These are phyloP conservation scores for Synanceia verrucosa DNA, from an alignment of 2,797 vertebrate species.

Conservation along the genomic window DNA sequence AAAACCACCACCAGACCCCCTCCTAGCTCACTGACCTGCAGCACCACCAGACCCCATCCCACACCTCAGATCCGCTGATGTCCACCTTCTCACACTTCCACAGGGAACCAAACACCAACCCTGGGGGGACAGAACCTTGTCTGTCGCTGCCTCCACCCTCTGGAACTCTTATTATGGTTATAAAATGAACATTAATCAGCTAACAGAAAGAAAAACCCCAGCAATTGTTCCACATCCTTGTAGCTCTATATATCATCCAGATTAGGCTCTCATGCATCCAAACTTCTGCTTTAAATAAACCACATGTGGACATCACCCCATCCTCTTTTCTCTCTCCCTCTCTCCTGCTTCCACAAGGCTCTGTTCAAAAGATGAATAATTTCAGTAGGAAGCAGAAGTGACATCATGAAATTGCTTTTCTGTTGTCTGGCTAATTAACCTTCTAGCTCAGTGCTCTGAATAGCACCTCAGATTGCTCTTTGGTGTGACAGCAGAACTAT, in stretches of 20 bases:
- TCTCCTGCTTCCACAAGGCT: slow-evolving; percentile 19
- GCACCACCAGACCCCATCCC: no score
- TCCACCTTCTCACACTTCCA: no score
- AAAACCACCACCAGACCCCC: no score
- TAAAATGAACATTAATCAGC: no score
- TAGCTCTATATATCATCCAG: slow-evolving; percentile 33
- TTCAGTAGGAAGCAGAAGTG: slow-evolving; percentile 48
- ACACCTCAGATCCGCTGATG: no score
- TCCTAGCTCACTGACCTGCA: no score
- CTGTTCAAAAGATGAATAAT: slow-evolving; percentile 55
- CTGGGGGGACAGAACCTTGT: no score
- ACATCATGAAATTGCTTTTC: slow-evolving; percentile 58
- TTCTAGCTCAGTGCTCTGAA: slow-evolving; percentile 31
- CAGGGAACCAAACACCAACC: no score
- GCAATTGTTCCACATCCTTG: background rate
- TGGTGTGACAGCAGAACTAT: slow-evolving; percentile 19
- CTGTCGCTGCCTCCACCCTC: no score
- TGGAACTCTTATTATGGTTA: no score
- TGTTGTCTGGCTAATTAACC: slow-evolving; percentile 68
- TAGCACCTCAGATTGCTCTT: slow-evolving; percentile 5
- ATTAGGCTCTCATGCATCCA: background rate
- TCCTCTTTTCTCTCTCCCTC: background rate
- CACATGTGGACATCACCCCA: background rate
- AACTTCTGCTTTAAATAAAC: no score
- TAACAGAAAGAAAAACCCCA: slow-evolving; percentile 30